Percentiles rank a stretch among this genome's conserved stretches.
Conservation (phyloP, 2,113 vertebrate genomes). For the Oenanthe melanoleuca region DNA sequence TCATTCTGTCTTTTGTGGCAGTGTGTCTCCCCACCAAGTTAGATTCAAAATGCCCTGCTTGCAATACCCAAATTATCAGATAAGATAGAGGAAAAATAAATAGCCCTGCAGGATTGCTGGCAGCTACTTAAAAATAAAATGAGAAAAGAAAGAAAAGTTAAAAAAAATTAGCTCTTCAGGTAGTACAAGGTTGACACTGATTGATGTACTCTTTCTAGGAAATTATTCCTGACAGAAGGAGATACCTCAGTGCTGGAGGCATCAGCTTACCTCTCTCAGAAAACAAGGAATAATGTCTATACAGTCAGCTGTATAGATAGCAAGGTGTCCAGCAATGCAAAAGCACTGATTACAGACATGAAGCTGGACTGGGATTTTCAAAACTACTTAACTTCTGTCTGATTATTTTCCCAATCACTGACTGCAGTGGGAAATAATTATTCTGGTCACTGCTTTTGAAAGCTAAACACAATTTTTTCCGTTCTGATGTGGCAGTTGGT, state of each 20-base stretch:
- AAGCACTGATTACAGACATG: background rate
- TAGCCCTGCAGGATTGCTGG: background rate
- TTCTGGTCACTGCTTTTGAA: constrained; percentile 34
- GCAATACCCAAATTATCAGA: background rate
- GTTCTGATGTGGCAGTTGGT: background rate
- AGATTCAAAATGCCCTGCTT: background rate
- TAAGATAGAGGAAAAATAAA: background rate
- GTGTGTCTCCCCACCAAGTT: background rate
- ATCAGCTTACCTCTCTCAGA: background rate
- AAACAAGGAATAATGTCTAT: background rate
- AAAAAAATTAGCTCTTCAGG: background rate
- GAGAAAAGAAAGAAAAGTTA: background rate
- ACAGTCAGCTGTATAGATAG: background rate
- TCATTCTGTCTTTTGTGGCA: background rate
- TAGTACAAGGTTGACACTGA: background rate
- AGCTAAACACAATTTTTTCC: background rate
- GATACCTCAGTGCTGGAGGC: background rate
- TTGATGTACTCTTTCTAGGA: constrained; percentile 11
- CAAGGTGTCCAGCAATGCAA: background rate
- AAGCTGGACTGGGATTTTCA: constrained; percentile 13
- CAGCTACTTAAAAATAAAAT: background rate
- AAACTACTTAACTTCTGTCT: background rate
- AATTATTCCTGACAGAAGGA: constrained; percentile 1
- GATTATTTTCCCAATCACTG: background rate
- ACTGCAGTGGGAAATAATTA: background rate